phyloP scores from a whole-genome alignment of 1,140 invertebrate species.

The Zaprionus nigranus region DNA sequence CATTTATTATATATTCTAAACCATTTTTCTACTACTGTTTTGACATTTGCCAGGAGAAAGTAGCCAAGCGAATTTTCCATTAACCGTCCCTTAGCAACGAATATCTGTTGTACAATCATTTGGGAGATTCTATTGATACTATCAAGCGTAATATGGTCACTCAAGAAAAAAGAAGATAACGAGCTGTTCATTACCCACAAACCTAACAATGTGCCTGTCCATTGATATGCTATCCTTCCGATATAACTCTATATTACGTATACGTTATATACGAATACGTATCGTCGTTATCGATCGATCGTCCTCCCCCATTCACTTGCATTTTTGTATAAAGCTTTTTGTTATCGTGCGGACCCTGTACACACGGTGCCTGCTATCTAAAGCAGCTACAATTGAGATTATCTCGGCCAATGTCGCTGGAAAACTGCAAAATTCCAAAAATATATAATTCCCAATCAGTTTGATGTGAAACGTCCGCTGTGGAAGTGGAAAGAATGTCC shows the following conservation, averaged over 20 bases:
- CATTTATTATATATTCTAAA: too few species aligned
- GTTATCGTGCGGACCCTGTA: slow-evolving; percentile 60
- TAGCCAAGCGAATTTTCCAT: too few species aligned
- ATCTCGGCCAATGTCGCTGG: slow-evolving; percentile 27
- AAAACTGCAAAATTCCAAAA: slow-evolving; percentile 70
- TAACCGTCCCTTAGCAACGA: too few species aligned
- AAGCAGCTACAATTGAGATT: slow-evolving; percentile 63
- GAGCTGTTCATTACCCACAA: neutral
- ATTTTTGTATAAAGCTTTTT: slow-evolving; percentile 13
- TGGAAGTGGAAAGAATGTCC: neutral
- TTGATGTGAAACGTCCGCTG: slow-evolving; percentile 34
- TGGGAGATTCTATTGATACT: too few species aligned
- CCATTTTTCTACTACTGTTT: too few species aligned
- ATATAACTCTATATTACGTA: neutral
- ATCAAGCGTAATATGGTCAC: too few species aligned
- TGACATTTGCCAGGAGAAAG: too few species aligned
- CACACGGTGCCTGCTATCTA: slow-evolving; percentile 53
- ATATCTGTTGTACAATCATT: too few species aligned
- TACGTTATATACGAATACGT: neutral
- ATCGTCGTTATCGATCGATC: neutral
- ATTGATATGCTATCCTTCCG: neutral
- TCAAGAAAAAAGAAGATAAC: too few species aligned
- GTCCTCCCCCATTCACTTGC: slow-evolving; percentile 1
- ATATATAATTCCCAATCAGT: slow-evolving; percentile 52
- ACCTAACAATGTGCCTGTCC: neutral